phyloP scores from a whole-genome alignment of 2,113 vertebrate genomes.

The Eudyptes chrysolophus region DNA sequence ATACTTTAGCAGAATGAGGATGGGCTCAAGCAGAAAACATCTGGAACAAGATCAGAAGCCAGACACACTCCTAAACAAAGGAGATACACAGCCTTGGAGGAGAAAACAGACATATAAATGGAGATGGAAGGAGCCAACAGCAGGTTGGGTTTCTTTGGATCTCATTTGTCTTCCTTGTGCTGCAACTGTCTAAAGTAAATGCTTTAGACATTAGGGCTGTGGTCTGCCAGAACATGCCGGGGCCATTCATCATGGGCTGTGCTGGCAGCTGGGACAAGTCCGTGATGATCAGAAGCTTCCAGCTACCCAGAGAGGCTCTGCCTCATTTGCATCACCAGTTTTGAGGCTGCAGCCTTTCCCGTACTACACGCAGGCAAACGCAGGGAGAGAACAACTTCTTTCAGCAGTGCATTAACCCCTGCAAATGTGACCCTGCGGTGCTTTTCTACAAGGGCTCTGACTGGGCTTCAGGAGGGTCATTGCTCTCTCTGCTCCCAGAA shows the following conservation, averaged over 20 bases:
- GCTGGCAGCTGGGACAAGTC: not conserved
- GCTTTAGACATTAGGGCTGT: not conserved
- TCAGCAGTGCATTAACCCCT: not conserved
- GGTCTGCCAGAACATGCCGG: not conserved
- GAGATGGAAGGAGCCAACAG: not conserved
- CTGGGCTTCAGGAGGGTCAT: not conserved
- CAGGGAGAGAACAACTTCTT: not conserved
- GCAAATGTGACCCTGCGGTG: not conserved
- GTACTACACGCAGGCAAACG: not conserved
- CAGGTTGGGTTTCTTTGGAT: slow-evolving; percentile 39
- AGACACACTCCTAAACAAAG: slow-evolving; percentile 17
- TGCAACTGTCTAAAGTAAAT: not conserved
- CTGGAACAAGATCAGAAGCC: slow-evolving; percentile 21
- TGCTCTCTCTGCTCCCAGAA: not conserved
- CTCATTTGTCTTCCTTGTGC: slow-evolving; percentile 38
- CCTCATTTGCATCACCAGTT: not conserved
- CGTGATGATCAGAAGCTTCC: not conserved
- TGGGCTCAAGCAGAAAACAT: not conserved
- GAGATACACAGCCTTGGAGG: not conserved
- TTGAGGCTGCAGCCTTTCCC: not conserved
- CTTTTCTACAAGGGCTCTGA: not conserved
- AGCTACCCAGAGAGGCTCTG: not conserved
- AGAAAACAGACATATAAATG: slow-evolving; percentile 37
- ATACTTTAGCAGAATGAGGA: not conserved
- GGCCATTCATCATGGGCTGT: not conserved